Evolutionary conservation across 2,797 vertebrate genomes (phyloP), one percentile per base, ranked within the genome.

Genomic region (Euphonia xanthogaster): DNA sequence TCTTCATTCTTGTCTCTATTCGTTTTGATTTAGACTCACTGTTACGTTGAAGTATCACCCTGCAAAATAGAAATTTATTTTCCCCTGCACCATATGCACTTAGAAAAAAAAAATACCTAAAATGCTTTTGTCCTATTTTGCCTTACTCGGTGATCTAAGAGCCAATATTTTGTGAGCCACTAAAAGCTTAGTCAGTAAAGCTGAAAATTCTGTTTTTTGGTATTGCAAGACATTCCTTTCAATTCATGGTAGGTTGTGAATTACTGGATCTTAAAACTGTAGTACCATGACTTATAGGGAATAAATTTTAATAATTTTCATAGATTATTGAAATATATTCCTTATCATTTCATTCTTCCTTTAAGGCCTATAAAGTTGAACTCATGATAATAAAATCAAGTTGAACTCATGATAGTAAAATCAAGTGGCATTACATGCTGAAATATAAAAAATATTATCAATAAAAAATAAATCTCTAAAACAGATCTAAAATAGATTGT

Each of bases 321-420:
- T 71, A 80, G 79, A 83, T 86, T 92, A 79, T 84, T 95, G 75
- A 96, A 94, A 95, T 84, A 37, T 80, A 91, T 86, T 94, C 80
- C 84, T 95, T 95, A 78, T 70, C 12, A 70, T 88, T 96, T 95
- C 86, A 91, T 95, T 96, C 81, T 95, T 20, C 67, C 89, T 93
- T 79, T 67, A 97, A 82, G 88, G 33, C 78, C 73, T 94, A 54
- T 96, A 91, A 97, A 96, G 70, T 77, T 88, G 74, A 91, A 80
- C 50, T 88, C 66, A 28, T 37, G 30, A n/a, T 89, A 80, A 87
- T 96, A 94, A 96, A 97, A 86, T 65, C 75, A 68, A 91, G 70
- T 45, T 53, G 82, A 86, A 68, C 63, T 68, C 48, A 31, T 25
- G 40, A 31, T 8, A 54, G 48, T 86, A 77, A 77, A 62, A 77